A percentile compares a stretch with the other conserved stretches of the same genome.
phyloP scores from a whole-genome alignment of 2,888 invertebrate species.

The Margaritifera margaritifera region DNA sequence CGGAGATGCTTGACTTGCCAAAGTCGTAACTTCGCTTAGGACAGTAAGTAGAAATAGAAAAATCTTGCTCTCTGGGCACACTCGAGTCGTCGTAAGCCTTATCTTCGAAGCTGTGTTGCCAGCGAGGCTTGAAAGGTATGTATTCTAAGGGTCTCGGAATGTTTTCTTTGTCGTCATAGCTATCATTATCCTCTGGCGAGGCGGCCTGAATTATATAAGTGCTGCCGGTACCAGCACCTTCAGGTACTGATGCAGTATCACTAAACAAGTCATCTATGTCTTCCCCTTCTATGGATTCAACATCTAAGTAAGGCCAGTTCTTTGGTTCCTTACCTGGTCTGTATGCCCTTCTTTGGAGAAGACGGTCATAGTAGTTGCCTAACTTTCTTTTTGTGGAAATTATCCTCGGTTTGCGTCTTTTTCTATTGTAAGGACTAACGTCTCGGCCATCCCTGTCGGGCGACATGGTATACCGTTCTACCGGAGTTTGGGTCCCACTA shows the following conservation, averaged over 20 bases:
- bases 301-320: slow-evolving; percentile 54
- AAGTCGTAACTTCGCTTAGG: slow-evolving; percentile 28
- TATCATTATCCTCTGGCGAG: slow-evolving; percentile 10
- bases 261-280: slow-evolving; percentile 44
- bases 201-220: slow-evolving; percentile 1
- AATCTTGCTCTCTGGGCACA: slow-evolving; percentile 30
- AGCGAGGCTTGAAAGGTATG: slow-evolving; percentile 52
- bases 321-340: slow-evolving; percentile 30
- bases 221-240: neutral
- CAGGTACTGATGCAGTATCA: slow-evolving; percentile 32
- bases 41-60: slow-evolving; percentile 16
- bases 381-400: slow-evolving; percentile 37
- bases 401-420: slow-evolving; percentile 37
- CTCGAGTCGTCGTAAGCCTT: slow-evolving; percentile 26
- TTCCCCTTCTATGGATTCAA: slow-evolving; percentile 49
- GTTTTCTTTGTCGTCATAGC: slow-evolving; percentile 16
- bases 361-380: slow-evolving; percentile 49
- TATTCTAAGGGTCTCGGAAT: too few relatives aligned
- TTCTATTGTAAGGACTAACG: slow-evolving; percentile 5
- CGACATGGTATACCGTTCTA: slow-evolving; percentile 5
- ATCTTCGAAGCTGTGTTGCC: slow-evolving; percentile 28
- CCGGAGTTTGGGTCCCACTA: slow-evolving; percentile 1
- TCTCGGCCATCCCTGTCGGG: slow-evolving; percentile 19
- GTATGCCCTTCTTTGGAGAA: slow-evolving; percentile 31
- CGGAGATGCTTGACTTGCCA: slow-evolving; percentile 25